Evolutionary conservation across 2,888 invertebrate genomes (phyloP).

Genomic region (Phrixothrix hirtus): DNA sequence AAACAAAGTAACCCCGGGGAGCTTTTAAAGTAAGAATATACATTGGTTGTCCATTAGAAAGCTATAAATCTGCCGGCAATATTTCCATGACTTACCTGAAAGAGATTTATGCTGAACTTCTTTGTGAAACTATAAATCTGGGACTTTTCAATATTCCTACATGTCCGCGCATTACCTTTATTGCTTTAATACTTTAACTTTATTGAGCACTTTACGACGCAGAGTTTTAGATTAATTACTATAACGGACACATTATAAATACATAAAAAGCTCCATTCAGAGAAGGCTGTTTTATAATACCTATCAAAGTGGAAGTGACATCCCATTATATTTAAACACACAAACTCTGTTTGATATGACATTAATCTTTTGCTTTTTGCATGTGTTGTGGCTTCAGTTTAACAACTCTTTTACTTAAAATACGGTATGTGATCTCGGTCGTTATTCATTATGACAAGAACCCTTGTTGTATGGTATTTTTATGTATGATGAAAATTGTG

Average conservation of each 20-base stretch:
- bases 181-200: slow-evolving; percentile 20
- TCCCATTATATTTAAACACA: too few relatives aligned
- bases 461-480: slow-evolving; percentile 4
- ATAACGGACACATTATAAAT: too few relatives aligned
- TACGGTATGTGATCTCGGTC: slow-evolving; percentile 23
- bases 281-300: too few relatives aligned
- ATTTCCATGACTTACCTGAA: slow-evolving; percentile 43
- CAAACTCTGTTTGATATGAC: slow-evolving; percentile 21
- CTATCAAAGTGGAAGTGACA: too few relatives aligned
- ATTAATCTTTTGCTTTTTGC: slow-evolving; percentile 28
- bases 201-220: slow-evolving; percentile 13
- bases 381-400: slow-evolving; percentile 29
- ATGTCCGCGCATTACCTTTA: slow-evolving; percentile 31
- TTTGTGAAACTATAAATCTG: slow-evolving; percentile 42
- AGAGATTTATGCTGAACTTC: slow-evolving; percentile 43
- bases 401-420: slow-evolving; percentile 31
- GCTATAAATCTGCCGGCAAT: slow-evolving; percentile 45
- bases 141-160: slow-evolving; percentile 42
- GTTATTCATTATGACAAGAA: slow-evolving; percentile 28
- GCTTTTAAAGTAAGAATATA: slow-evolving; percentile 39
- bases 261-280: too few relatives aligned
- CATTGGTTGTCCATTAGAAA: slow-evolving; percentile 44
- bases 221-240: slow-evolving; percentile 18
- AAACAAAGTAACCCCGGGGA: slow-evolving; percentile 30
- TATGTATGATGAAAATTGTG: too few relatives aligned